Base-by-base conservation (phyloP, 2,113 vertebrate genomes). In the Oreotrochilus melanogaster region DNA sequence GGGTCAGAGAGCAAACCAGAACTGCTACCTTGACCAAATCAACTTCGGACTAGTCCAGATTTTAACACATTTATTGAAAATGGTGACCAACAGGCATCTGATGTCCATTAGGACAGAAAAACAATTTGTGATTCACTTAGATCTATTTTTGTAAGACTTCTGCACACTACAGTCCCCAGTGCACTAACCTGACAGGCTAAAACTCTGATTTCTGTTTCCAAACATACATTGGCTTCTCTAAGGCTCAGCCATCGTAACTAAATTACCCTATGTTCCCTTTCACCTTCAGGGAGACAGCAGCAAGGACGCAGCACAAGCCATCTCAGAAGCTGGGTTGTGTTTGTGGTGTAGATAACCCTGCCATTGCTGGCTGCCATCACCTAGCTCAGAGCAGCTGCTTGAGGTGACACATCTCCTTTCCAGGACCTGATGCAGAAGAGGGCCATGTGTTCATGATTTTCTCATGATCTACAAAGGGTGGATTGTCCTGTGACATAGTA, bases 81-180 rank as follows among this genome's bases (percentile, higher is more conserved):
- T 47, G 3, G 3, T 14, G 7, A 74, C 60, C 21, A 64, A 43
- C 11, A 82, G 43, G 16, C 27, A 79, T 69, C 61, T 88, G 61
- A 95, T 88, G 89, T 72, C 30, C 58, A 73, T 89, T 65, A 70
- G 35, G 50, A 76, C 15, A 79, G 30, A 65, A 91, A 60, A 92
- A 35, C 5, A 12, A 39, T 83, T 84, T 71, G 7, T 45, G 43
- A 61, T 82, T 72, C 33, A 53, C 31, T 87, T 48, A 43, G 64
- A 81, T 60, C 31, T 73, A 25, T 28, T 84, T 89, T 67, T 37
- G 12, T 39, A 42, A 56, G 39, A 43, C 53, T 79, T 88, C 22
- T 75, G 15, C 25, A 21, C 25, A 10, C 45, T 70, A 4, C 42
- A 76, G 6, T 45, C 88, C 67, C 57, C 75, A 62, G 28, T 43